A percentile compares a stretch with the other conserved stretches of the same genome.
These are phyloP conservation scores for Dendronephthya gigantea DNA, from an alignment of 64 coral and sea anemone species.

Conservation along the genomic window DNA sequence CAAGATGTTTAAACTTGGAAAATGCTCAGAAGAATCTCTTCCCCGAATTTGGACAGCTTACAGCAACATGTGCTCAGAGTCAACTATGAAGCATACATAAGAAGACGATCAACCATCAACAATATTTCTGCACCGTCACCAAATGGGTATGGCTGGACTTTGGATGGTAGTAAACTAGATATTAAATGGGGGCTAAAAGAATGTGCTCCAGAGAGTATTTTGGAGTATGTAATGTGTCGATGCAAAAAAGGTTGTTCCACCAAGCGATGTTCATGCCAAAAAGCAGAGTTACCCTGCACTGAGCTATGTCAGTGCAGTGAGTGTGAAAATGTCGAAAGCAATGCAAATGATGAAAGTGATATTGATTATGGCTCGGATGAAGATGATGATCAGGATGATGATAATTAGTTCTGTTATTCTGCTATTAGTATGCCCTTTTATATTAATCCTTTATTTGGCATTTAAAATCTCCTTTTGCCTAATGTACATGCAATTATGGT, in stretches of 20 bases:
- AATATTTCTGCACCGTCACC: not conserved
- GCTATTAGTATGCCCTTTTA: not conserved
- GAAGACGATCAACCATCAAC: not conserved
- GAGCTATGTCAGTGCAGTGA: not conserved
- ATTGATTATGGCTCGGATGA: not conserved
- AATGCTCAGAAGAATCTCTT: slow-evolving; percentile 6
- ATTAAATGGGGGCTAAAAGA: too few relatives aligned
- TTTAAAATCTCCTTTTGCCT: too few relatives aligned
- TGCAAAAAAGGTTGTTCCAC: not conserved
- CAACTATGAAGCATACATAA: slow-evolving; percentile 2
- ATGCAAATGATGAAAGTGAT: not conserved
- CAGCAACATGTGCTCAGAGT: not conserved
- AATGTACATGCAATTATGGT: too few relatives aligned
- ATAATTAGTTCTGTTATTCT: not conserved
- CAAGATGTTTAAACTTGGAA: not conserved
- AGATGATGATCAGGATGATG: not conserved
- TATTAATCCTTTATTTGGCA: not conserved
- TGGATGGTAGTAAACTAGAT: too few relatives aligned
- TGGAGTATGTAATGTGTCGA: not conserved
- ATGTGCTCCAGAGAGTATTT: not conserved
- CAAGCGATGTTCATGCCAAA: not conserved
- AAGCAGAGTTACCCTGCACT: not conserved
- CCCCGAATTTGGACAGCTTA: not conserved
- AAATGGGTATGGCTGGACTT: not conserved
- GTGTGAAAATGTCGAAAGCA: not conserved